Percentiles rank a stretch among this genome's conserved stretches.
Evolutionary conservation across 2,888 invertebrate species (phyloP).

Genomic region (Drosophila lacicola): DNA sequence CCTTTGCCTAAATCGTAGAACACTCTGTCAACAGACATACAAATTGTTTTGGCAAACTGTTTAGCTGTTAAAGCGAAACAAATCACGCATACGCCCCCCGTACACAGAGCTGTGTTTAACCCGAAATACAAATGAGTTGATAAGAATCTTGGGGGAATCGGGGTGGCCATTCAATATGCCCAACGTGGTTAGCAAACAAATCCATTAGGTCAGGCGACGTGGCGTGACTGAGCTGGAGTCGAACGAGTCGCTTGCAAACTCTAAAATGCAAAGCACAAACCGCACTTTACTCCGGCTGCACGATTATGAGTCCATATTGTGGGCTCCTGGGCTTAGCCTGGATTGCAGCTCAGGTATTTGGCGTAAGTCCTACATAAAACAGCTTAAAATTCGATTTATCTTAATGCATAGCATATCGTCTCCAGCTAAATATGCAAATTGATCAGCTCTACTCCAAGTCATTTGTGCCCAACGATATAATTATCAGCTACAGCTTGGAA

Average conservation of each 20-base stretch:
- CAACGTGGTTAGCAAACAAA: conserved; percentile 26
- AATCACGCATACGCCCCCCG: conserved; percentile 28
- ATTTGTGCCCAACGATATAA: conserved; percentile 72
- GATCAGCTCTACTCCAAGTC: conserved; percentile 72
- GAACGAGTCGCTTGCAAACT: conserved; percentile 26
- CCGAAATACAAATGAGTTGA: conserved; percentile 38
- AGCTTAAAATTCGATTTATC: not conserved
- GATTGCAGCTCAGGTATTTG: conserved; percentile 1
- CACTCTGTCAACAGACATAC: conserved; percentile 11
- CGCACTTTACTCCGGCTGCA: not conserved
- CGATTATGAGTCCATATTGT: conserved; percentile 17
- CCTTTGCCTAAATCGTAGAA: conserved; percentile 27
- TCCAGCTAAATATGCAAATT: conserved; percentile 53
- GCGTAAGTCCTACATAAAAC: conserved; percentile 44
- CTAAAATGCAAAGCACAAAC: conserved; percentile 12
- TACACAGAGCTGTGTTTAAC: not conserved
- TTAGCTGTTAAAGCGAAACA: conserved; percentile 29
- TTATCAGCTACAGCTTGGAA: conserved; percentile 52
- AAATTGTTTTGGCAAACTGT: conserved; percentile 17
- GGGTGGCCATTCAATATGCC: conserved; percentile 21
- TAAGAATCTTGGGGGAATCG: conserved; percentile 37
- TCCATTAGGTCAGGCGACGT: conserved; percentile 59
- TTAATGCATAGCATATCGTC: not conserved
- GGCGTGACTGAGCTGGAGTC: conserved; percentile 60
- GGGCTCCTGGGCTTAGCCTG: conserved; percentile 16